Base-by-base conservation (phyloP, 1,140 invertebrate species). In the Periplaneta americana region DNA sequence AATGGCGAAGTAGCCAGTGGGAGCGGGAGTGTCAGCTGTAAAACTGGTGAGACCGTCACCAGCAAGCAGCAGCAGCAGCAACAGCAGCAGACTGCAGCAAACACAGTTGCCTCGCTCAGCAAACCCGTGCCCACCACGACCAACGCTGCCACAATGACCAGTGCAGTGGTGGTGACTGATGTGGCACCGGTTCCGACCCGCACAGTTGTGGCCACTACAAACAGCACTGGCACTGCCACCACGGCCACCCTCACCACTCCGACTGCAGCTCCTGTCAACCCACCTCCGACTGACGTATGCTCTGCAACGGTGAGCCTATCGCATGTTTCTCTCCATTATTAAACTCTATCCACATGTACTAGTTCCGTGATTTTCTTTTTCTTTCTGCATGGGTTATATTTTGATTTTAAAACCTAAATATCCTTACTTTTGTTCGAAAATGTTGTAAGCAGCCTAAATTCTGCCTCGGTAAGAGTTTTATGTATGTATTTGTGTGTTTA, bases 121-220 rank as follows among this genome's bases (percentile, higher is more conserved):
- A 80, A 80, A 74, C 81, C 81, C 9, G 34, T 80, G 75, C 87
- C 87, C n/a, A 88, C 87, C 31, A 89, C 88, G 37, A 88, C 87
- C 13, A 89, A 88, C 82, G 87, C 87, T 36, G 87, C 88, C 31
- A 88, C 87, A 32, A 89, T 89, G 87, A 89, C 88, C 34, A 81
- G 78, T 74, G 81, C 83, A 34, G 81, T 83, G 36, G 83, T 83
- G 66, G 82, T 83, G 75, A 82, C 83, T 39, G 81, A 83, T 78
- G 76, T 79, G 31, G 66, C 80, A 31, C 36, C 81, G 18, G 79
- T 79, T 34, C 82, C 81, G 32, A 57, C 80, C 11, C 66, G 74
- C 34, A 35, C 57, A 34, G 31, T 48, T n/a, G 66, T 66, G 31
- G 35, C 33, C 32, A 78, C 82, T 78, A 80, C 75, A 28, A 8